A percentile compares a stretch with the other conserved stretches of the same genome.
Conservation (phyloP, 2,113 vertebrate genomes). For the Etheostoma spectabile region DNA sequence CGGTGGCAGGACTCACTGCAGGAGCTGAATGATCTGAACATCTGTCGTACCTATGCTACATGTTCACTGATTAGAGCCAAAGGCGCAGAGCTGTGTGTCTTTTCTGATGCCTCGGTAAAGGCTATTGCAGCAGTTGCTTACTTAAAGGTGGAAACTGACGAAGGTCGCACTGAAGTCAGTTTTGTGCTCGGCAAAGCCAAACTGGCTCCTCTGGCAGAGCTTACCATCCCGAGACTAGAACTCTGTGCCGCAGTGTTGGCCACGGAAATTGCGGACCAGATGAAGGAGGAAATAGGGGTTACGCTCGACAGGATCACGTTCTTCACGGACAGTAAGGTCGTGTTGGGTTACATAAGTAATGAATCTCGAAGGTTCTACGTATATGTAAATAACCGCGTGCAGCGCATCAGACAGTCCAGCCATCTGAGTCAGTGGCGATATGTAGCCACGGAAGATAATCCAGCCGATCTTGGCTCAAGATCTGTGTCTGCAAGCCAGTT, state of each 20-base stretch:
- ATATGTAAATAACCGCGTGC: too few relatives aligned
- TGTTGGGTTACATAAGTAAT: too few relatives aligned
- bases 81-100: not conserved
- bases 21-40: not conserved
- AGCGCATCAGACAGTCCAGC: too few relatives aligned
- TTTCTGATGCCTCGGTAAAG: not conserved
- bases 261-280: too few relatives aligned
- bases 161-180: not conserved
- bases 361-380: too few relatives aligned
- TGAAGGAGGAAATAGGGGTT: too few relatives aligned
- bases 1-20: not conserved
- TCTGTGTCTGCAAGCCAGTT: not conserved
- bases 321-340: too few relatives aligned
- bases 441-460: not conserved
- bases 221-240: too few relatives aligned
- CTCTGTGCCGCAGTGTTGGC: too few relatives aligned
- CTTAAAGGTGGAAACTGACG: not conserved
- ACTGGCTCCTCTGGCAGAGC: too few relatives aligned
- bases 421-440: not conserved
- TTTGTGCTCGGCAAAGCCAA: not conserved
- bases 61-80: not conserved
- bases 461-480: not conserved
- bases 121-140: not conserved
- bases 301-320: too few relatives aligned
- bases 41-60: not conserved